Base-by-base conservation (phyloP, 2,888 invertebrate species). In the Agrotis exclamationis region DNA sequence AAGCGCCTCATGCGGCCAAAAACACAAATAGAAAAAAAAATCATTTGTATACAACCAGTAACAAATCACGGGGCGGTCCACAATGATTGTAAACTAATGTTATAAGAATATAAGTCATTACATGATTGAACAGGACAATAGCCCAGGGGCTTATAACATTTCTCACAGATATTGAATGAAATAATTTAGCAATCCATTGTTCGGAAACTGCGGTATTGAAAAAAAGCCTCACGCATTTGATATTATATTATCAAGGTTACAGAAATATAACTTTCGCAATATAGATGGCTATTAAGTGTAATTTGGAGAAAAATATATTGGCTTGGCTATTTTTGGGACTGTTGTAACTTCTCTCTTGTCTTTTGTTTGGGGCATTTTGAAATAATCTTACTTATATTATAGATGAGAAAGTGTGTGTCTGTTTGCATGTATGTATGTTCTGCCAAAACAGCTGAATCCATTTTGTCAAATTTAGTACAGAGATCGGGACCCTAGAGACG, bases 121-220 rank as follows among this genome's bases (percentile, higher is more conserved):
- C 47, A 72, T 78, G 80, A 85, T 82, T 84, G 78, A 79, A 87
- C 80, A 75, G 84, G 73, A 92, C 93, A 93, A 93, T 91, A 77
- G 89, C 71, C 81, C 75, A 73, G 76, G 74, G 78, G 80, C 84
- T 87, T 84, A 86, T 81, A 84, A 84, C 64, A 78, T 84, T 90
- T 93, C 93, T 89, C 91, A 92, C 90, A 87, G 79, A 79, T 84
- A 87, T 85, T 85, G 84, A 88, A 88, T 87, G 86, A 90, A 91
- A 88, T 88, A 87, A 83, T 92, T 89, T 89, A 85, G 89, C 91
- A 93, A 93, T 86, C 92, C 70, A 92, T 93, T 93, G 93, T 93
- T 89, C 64, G 51, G 51, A 75, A 83, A 86, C 82, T 81, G 64
- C 76, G 76, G 76, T 82, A 83, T 84, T 83, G 84, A 84, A 84